Percentiles rank a stretch among this genome's conserved stretches.
Conservation (phyloP, 2,797 vertebrate species). For the Podarcis siculus region DNA sequence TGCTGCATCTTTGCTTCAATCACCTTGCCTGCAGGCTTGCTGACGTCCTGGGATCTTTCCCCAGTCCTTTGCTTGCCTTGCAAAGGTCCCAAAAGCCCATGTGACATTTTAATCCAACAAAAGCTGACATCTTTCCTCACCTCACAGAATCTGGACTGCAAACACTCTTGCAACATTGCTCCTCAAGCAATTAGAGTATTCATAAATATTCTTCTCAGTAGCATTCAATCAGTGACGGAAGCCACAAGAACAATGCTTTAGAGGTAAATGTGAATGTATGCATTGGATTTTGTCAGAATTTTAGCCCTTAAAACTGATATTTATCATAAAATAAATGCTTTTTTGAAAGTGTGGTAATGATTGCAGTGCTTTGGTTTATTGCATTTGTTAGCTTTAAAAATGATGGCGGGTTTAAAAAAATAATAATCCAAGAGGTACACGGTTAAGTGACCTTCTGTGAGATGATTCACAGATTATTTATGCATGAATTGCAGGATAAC, state of each 20-base stretch:
- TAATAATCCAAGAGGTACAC: neutral
- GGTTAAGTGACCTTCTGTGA: constrained; percentile 51
- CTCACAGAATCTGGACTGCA: neutral
- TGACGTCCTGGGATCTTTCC: neutral
- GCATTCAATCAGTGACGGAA: neutral
- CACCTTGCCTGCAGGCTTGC: neutral
- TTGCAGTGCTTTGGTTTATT: neutral
- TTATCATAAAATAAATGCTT: neutral
- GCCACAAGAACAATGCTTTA: neutral
- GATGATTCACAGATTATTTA: constrained; percentile 56
- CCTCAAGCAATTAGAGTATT: neutral
- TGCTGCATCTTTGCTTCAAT: neutral
- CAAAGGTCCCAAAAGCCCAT: neutral
- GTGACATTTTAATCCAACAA: neutral
- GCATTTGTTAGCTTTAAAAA: constrained; percentile 21
- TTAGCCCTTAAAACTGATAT: constrained; percentile 13
- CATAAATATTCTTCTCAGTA: neutral
- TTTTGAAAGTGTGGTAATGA: neutral
- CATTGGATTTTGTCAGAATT: neutral
- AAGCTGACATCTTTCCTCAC: neutral
- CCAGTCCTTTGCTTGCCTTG: neutral
- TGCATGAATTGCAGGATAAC: constrained; percentile 32
- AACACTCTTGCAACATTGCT: neutral
- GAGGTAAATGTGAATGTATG: neutral
- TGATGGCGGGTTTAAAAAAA: neutral